Base-by-base conservation (phyloP, 2,888 invertebrate genomes). In the Phyllotreta cruciferae region DNA sequence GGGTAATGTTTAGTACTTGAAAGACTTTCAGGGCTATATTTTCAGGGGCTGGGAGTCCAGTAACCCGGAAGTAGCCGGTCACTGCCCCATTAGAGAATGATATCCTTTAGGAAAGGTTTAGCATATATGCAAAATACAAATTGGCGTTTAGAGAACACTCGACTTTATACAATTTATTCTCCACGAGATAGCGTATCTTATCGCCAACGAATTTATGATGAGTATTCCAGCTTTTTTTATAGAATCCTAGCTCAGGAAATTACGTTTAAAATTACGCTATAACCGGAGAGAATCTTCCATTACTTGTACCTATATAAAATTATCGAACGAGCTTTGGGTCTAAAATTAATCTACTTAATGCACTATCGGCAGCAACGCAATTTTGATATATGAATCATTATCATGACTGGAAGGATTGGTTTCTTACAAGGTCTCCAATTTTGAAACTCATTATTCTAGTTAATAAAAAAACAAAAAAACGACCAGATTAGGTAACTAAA, bases 321-420 rank as follows among this genome's bases (percentile, higher is more conserved):
- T 41, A 42, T n/a, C 5, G 11, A 44, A 36, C 10, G 37, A 24
- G 53, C 44, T 54, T 36, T 24, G 24, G 35, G 42, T 35, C 42
- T 36, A 60, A 60, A 52, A 66, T 74, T 76, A 78, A 78, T 78
- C 71, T 68, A 14, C 72, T 64, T 78, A 78, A 79, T 79, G 76
- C 74, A 71, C 74, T 78, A 77, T 77, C 75, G 78, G 74, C 75
- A 74, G 70, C 68, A 64, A 70, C 73, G 73, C 64, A 74, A 24
- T 71, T 72, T 74, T 76, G 77, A 77, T 77, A 72, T 77, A 78
- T 79, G 74, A 74, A 71, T 68, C 66, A 64, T 62, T 72, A 74
- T 74, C 77, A 76, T 77, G 77, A 71, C 71, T 36, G 34, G n/a
- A 14, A 73, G 71, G 68, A 69, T 71, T 64, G 67, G 69, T 68